Percentiles rank a stretch among this genome's conserved stretches.
Evolutionary conservation across 1,140 invertebrate genomes (phyloP).

Genomic region (Lordiphosa mommai): DNA sequence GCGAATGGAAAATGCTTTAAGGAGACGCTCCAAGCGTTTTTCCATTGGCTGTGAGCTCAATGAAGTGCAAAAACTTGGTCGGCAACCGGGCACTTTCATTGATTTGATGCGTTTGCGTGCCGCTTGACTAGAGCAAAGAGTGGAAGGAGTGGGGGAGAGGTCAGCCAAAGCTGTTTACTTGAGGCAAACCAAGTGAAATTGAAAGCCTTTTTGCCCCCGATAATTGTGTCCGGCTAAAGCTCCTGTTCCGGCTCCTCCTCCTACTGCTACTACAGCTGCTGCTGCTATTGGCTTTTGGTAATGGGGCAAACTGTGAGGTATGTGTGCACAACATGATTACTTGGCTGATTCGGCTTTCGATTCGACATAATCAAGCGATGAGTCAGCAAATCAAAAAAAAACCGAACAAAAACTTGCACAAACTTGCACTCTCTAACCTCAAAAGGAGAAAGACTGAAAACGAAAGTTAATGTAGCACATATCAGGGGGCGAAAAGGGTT

Average conservation of each 20-base stretch:
- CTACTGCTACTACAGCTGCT: neutral
- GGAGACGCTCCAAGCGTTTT: slow-evolving; percentile 25
- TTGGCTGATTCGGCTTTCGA: slow-evolving; percentile 34
- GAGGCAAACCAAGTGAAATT: slow-evolving; percentile 70
- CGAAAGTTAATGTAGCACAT: slow-evolving; percentile 70
- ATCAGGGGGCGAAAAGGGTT: slow-evolving; percentile 46
- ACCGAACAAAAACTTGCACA: slow-evolving; percentile 16
- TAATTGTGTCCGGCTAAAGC: slow-evolving; percentile 60
- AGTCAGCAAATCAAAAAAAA: slow-evolving; percentile 53
- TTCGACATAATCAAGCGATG: slow-evolving; percentile 71
- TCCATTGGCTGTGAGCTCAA: slow-evolving; percentile 38
- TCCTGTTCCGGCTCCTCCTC: slow-evolving; percentile 4
- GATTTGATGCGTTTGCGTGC: slow-evolving; percentile 77
- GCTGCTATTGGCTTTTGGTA: slow-evolving; percentile 29
- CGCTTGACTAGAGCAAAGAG: slow-evolving; percentile 54
- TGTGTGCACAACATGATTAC: slow-evolving; percentile 54
- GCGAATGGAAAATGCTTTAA: slow-evolving; percentile 53
- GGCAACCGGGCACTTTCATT: slow-evolving; percentile 58
- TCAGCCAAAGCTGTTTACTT: slow-evolving; percentile 63
- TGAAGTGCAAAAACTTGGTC: slow-evolving; percentile 68
- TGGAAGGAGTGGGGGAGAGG: neutral
- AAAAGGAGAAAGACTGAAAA: slow-evolving; percentile 22
- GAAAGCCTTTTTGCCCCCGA: slow-evolving; percentile 58
- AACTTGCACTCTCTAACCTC: slow-evolving; percentile 12
- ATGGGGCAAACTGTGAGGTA: slow-evolving; percentile 28